Evolutionary conservation across 2,888 invertebrate genomes (phyloP), one percentile per base, ranked within the genome.

Genomic region (Escarpia spicata): DNA sequence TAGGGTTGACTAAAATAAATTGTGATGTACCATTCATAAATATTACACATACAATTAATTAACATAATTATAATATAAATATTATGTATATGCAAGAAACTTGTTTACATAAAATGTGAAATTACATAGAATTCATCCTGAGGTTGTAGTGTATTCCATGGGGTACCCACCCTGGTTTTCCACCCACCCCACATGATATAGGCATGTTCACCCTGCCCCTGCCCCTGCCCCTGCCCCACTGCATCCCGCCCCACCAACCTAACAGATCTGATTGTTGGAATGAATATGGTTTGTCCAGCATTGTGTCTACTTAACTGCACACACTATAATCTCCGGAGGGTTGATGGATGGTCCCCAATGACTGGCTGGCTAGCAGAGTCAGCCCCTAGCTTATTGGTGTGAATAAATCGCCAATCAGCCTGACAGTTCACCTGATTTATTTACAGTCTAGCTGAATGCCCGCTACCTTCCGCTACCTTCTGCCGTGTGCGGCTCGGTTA

Each of bases 331-430:
- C 26, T 75, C 26, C n/a, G 4, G 19, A 26, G 75, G 6, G 26
- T 75, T 75, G 75, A 75, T 75, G 19, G 75, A 75, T 75, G 75
- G 75, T 75, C 75, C 75, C 75, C n/a, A 52, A 26, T 6, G 75
- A 75, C 19, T 4, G 75, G 26, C 75, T 26, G n/a, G 75, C 75
- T 75, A 26, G 19, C 52, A 37, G 26, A 75, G 75, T 26, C 75
- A 9, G 60, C 75, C 4, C 19, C 26, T 75, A 19, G 6, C 75
- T 75, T 75, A 75, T 75, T 75, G 75, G 75, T 75, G 75, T 75
- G 75, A 75, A 75, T 75, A 75, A 75, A 75, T 75, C 75, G 75
- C 75, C 75, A 75, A 75, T 75, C 75, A 75, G 26, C 75, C 26
- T 26, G 26, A 75, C 75, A n/a, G 75, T 75, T 75, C n/a, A n/a